phyloP scores from a whole-genome alignment of 2,113 vertebrate genomes.

The Entomyzon cyanotis region DNA sequence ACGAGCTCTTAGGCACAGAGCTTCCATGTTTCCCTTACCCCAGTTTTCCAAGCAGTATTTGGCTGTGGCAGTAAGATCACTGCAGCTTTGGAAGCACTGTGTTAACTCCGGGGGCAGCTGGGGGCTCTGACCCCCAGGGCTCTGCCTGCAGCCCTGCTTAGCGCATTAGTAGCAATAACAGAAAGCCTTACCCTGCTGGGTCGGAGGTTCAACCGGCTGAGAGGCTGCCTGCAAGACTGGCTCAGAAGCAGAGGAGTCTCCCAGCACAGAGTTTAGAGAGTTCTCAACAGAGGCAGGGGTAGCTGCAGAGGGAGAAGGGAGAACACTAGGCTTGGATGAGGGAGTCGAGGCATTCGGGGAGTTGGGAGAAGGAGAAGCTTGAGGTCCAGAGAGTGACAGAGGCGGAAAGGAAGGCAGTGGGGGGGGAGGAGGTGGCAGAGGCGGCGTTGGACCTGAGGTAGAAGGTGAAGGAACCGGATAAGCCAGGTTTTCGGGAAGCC shows the following conservation, averaged over 20 bases:
- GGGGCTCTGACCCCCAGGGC: neutral
- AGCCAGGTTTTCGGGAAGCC: conserved; percentile 75
- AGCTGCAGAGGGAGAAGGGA: conserved; percentile 98
- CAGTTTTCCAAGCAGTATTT: neutral
- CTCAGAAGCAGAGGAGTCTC: conserved; percentile 90
- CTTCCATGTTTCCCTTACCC: neutral
- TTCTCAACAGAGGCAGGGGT: conserved; percentile 88
- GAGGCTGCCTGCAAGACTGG: conserved; percentile 84
- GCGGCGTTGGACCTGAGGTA: conserved; percentile 76
- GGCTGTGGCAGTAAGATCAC: neutral
- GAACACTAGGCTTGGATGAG: conserved; percentile 96
- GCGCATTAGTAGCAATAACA: conserved; percentile 67
- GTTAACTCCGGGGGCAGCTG: neutral
- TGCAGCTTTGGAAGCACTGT: neutral
- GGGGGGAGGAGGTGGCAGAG: conserved; percentile 74
- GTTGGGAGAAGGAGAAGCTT: conserved; percentile 78
- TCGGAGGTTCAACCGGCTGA: conserved; percentile 81
- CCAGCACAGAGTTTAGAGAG: conserved; percentile 88
- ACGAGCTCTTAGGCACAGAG: accelerated
- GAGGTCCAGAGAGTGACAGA: conserved; percentile 79
- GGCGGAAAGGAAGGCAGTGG: conserved; percentile 79
- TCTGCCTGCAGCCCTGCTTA: conserved; percentile 38
- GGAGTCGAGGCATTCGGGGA: conserved; percentile 82
- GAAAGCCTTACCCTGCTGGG: conserved; percentile 85
- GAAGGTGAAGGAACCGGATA: conserved; percentile 75